A percentile compares a stretch with the other conserved stretches of the same genome.
These are phyloP conservation scores for Amphiprion ocellaris DNA, from an alignment of 2,113 vertebrate species.

Conservation along the genomic window DNA sequence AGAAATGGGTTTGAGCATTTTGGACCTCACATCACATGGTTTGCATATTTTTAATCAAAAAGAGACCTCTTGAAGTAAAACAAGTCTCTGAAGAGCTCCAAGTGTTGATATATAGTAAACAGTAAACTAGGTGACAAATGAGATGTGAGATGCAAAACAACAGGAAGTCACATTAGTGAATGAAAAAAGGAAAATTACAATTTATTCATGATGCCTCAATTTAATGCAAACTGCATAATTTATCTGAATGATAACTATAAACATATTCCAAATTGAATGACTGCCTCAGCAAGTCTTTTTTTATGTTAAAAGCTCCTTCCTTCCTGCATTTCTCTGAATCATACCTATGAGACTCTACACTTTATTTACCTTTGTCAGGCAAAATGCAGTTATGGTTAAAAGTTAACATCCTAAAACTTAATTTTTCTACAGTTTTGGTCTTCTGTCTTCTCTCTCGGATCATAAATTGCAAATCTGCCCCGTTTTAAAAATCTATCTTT, in stretches of 20 bases:
- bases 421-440: no score
- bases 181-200: not conserved
- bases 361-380: no score
- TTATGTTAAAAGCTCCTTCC: not conserved
- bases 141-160: not conserved
- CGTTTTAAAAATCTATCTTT: not conserved
- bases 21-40: not conserved
- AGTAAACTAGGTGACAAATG: constrained; percentile 21
- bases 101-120: not conserved
- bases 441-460: no score
- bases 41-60: not conserved
- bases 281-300: not conserved
- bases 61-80: not conserved
- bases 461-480: not conserved
- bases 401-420: no score
- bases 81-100: not conserved
- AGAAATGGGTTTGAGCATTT: not conserved
- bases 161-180: not conserved
- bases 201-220: not conserved
- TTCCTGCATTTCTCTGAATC: not conserved
- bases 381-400: no score
- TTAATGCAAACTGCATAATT: not conserved
- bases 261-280: not conserved
- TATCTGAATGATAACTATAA: not conserved
- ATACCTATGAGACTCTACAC: no score